These are phyloP conservation scores for Colistium nudipinnis DNA, from an alignment of 2,113 vertebrate species.

Conservation along the genomic window DNA sequence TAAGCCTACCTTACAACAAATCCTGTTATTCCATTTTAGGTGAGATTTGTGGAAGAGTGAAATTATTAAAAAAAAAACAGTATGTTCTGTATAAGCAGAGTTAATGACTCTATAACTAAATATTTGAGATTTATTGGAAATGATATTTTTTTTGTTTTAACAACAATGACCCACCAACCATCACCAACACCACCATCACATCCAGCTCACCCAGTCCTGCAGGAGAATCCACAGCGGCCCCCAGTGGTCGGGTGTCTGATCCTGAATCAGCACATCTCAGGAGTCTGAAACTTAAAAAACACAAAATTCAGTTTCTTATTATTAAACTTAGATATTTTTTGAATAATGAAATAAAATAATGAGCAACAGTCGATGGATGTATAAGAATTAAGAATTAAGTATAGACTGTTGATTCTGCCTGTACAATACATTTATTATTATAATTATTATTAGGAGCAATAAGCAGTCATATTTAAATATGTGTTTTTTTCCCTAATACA, in stretches of 20 bases:
- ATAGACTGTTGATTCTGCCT: constrained; percentile 25
- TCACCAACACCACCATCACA: background rate
- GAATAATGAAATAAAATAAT: no score
- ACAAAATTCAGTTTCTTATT: background rate
- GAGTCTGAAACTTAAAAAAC: no score
- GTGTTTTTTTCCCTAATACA: constrained; percentile 66
- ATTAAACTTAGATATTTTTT: background rate
- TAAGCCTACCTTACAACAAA: background rate
- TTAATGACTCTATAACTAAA: background rate
- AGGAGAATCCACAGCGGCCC: constrained; percentile 9
- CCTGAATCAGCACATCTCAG: background rate
- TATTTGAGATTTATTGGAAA: background rate
- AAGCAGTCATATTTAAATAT: constrained; percentile 75
- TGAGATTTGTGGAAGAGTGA: background rate
- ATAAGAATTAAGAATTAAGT: background rate
- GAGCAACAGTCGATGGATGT: background rate
- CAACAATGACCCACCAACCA: no score
- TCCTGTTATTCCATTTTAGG: background rate
- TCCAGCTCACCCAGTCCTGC: background rate
- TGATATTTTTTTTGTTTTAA: no score
- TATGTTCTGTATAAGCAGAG: background rate
- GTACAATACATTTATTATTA: constrained; percentile 78
- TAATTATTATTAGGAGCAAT: constrained; percentile 62
- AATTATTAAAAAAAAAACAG: background rate
- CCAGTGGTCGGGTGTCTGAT: background rate